Conservation (phyloP, 2,797 vertebrate genomes). For the Melanogrammus aeglefinus region DNA sequence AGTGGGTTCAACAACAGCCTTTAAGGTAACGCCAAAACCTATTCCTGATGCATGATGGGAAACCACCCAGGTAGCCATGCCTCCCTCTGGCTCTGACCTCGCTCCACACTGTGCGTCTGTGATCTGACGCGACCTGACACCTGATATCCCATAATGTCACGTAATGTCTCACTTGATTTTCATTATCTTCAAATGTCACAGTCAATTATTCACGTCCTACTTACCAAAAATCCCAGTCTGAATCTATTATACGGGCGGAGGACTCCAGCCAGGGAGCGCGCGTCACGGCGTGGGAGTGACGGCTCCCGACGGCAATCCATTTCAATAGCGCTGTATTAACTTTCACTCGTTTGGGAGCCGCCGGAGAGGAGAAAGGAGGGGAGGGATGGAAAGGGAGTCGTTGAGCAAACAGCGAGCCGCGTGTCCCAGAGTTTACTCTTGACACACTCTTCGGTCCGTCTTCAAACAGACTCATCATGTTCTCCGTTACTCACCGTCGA, state of each 20-base stretch:
- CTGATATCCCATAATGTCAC: not conserved
- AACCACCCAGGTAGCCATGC: not conserved
- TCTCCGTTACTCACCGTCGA: not conserved
- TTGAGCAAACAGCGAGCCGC: not conserved
- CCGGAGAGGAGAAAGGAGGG: no score
- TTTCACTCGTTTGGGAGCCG: no score
- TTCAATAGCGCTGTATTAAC: no score
- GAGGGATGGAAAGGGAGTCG: not conserved
- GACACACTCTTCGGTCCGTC: not conserved
- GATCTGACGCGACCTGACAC: not conserved
- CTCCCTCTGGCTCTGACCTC: not conserved
- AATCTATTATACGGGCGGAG: not conserved
- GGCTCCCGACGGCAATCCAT: no score
- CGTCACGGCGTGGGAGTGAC: no score
- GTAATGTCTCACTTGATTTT: slow-evolving; percentile 1
- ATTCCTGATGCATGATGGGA: not conserved
- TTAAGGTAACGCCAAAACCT: not conserved
- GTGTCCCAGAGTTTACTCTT: not conserved
- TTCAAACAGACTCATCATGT: not conserved
- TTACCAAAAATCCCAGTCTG: not conserved
- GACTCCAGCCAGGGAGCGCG: not conserved
- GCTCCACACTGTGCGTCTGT: not conserved
- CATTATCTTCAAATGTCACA: not conserved
- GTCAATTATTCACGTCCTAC: not conserved
- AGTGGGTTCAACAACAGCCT: not conserved